Percentiles rank a stretch among this genome's conserved stretches.
Evolutionary conservation across 2,113 vertebrate species (phyloP).

Genomic region (Cisticola juncidis): DNA sequence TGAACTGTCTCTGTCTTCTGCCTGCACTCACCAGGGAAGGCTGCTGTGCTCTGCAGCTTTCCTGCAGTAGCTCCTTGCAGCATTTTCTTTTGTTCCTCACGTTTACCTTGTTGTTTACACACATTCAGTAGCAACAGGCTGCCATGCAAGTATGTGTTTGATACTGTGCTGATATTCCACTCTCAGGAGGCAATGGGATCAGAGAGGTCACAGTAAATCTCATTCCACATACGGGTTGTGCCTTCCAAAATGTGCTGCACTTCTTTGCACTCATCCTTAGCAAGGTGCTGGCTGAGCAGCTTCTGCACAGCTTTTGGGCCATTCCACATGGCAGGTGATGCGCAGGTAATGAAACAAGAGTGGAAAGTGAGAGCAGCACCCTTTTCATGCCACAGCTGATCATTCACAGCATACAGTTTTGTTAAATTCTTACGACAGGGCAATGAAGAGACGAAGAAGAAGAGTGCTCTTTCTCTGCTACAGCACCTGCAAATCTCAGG

Average conservation of each 20-base stretch:
- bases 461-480: neutral
- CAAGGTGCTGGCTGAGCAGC: neutral
- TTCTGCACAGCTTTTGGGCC: neutral
- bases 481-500: slow-evolving; percentile 23
- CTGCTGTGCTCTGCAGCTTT: neutral
- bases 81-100: neutral
- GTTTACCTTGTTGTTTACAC: neutral
- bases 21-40: neutral
- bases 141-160: neutral
- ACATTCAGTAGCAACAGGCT: neutral
- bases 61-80: neutral
- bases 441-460: neutral
- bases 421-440: neutral
- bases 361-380: neutral
- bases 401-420: neutral
- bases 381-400: neutral
- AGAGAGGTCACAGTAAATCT: neutral
- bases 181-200: neutral
- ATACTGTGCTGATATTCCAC: fast-evolving
- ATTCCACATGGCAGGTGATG: neutral
- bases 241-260: neutral
- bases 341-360: neutral
- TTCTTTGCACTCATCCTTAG: neutral
- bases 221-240: neutral
- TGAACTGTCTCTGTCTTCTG: neutral